Evolutionary conservation across 2,797 vertebrate genomes (phyloP).

Genomic region (Alfaro cultratus): DNA sequence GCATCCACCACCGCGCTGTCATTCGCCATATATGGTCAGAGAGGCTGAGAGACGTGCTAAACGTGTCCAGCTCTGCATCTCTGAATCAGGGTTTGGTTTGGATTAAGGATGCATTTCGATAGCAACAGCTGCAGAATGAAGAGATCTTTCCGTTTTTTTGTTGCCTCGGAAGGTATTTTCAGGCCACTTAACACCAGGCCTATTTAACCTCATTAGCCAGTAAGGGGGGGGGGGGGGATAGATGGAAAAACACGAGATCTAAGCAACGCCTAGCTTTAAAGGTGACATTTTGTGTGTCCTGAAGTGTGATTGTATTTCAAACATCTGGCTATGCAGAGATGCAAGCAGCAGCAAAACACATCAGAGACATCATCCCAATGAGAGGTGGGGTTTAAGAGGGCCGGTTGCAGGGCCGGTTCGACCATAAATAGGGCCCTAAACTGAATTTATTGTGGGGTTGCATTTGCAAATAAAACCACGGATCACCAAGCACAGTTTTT

Average conservation of each 20-base stretch:
- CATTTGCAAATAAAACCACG: neutral
- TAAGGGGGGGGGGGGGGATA: neutral
- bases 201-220: slow-evolving; percentile 9
- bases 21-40: slow-evolving; percentile 71
- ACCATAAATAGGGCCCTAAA: neutral
- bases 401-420: neutral
- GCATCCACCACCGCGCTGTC: slow-evolving; percentile 51
- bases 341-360: slow-evolving; percentile 66
- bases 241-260: slow-evolving; percentile 21
- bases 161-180: slow-evolving; percentile 17
- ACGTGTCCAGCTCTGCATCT: slow-evolving; percentile 18
- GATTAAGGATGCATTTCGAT: neutral
- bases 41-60: slow-evolving; percentile 45
- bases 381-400: slow-evolving; percentile 9
- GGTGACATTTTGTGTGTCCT: neutral
- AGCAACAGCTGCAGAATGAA: slow-evolving; percentile 12
- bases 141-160: neutral
- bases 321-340: slow-evolving; percentile 36
- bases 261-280: neutral
- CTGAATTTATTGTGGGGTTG: neutral
- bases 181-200: slow-evolving; percentile 46
- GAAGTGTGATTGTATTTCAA: slow-evolving; percentile 25
- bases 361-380: slow-evolving; percentile 70
- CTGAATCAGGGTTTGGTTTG: slow-evolving; percentile 1
- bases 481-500: neutral